Evolutionary conservation across 2,113 vertebrate species (phyloP).

Genomic region (Neopipo cinnamomea): DNA sequence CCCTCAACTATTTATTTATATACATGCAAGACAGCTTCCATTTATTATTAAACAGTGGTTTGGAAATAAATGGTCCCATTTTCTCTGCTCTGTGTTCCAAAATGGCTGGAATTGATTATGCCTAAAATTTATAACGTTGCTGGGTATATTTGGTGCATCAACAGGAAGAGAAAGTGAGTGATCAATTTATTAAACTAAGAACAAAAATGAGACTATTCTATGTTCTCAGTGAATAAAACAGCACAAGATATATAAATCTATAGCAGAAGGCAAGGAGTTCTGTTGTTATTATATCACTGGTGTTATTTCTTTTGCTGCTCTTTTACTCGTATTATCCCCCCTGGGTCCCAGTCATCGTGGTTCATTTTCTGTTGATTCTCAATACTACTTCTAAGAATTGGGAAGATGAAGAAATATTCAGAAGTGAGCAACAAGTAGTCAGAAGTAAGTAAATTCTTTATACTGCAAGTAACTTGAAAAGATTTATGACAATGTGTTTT

Average conservation of each 20-base stretch:
- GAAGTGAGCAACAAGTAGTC: neutral
- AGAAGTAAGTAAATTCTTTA: conserved; percentile 53
- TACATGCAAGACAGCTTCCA: neutral
- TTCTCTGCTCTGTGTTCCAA: neutral
- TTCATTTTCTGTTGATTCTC: conserved; percentile 41
- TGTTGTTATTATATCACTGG: neutral
- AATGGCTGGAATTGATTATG: neutral
- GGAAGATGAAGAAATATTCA: conserved; percentile 34
- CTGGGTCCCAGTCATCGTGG: neutral
- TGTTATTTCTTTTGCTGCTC: conserved; percentile 9
- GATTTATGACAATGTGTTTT: neutral
- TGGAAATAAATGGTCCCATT: neutral
- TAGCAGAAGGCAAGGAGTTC: neutral
- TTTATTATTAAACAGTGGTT: conserved; percentile 15
- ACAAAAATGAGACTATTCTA: neutral
- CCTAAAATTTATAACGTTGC: neutral
- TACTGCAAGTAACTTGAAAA: neutral
- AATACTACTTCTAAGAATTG: neutral
- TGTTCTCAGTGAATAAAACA: conserved; percentile 18
- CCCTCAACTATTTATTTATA: neutral
- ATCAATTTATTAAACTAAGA: conserved; percentile 27
- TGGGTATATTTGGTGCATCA: neutral
- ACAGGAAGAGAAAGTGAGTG: neutral
- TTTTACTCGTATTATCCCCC: neutral
- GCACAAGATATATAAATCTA: neutral